These are phyloP conservation scores for Holothuria scabra DNA, from an alignment of 53 echinoderm and acorn worm species.

Conservation along the genomic window DNA sequence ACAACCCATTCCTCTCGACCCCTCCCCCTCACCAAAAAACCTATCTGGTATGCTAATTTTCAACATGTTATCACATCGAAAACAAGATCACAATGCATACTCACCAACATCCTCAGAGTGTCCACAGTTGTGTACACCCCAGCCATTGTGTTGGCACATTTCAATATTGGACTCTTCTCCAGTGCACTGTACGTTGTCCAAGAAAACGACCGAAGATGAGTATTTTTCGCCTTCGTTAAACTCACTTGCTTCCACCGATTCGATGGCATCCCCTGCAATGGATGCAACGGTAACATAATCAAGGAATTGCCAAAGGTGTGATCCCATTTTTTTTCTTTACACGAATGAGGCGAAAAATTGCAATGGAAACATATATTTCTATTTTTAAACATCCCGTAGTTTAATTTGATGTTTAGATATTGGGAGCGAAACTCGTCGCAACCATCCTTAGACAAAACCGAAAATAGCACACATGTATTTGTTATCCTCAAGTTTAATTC, in stretches of 20 bases:
- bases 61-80: background rate
- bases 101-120: constrained; percentile 97
- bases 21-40: too few species aligned
- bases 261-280: constrained; percentile 58
- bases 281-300: constrained; percentile 5
- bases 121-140: constrained; percentile 84
- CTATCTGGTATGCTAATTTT: too few species aligned
- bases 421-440: too few species aligned
- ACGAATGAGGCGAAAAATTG: too few species aligned
- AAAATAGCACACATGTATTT: too few species aligned
- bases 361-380: too few species aligned
- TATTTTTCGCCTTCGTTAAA: constrained; percentile 60
- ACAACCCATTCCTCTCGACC: too few species aligned
- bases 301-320: background rate
- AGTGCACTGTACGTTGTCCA: constrained; percentile 76
- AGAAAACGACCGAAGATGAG: constrained; percentile 65
- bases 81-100: background rate
- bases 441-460: too few species aligned
- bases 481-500: too few species aligned
- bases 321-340: too few species aligned
- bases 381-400: too few species aligned
- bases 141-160: constrained; percentile 69
- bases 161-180: constrained; percentile 78
- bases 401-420: too few species aligned
- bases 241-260: constrained; percentile 47